Conservation (phyloP, 2,888 invertebrate species). For the Noctua pronuba region DNA sequence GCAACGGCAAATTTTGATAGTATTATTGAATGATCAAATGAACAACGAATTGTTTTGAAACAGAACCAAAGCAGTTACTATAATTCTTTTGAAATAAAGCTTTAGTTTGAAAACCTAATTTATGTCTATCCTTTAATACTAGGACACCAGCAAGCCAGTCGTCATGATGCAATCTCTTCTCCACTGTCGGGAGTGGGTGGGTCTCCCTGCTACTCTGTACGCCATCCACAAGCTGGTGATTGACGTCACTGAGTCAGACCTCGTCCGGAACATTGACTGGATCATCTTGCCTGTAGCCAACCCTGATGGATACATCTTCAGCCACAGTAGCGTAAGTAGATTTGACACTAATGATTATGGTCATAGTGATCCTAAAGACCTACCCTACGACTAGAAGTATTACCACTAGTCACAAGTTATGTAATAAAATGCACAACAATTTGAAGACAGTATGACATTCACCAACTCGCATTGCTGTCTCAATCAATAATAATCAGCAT, state of each 20-base stretch:
- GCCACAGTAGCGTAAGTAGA: conserved; percentile 84
- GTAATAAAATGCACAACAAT: neutral
- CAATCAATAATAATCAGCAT: neutral
- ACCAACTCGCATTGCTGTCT: neutral
- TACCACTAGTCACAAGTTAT: neutral
- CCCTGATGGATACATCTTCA: conserved; percentile 93
- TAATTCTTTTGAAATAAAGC: neutral
- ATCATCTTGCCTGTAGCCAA: conserved; percentile 92
- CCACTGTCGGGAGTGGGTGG: conserved; percentile 93
- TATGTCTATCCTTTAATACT: conserved; percentile 9
- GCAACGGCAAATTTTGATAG: neutral
- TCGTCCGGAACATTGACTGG: conserved; percentile 92
- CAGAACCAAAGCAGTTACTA: neutral
- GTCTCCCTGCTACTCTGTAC: conserved; percentile 91
- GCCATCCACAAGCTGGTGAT: conserved; percentile 92
- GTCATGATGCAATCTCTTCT: conserved; percentile 91
- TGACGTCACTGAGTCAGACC: conserved; percentile 87
- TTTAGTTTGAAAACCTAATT: neutral
- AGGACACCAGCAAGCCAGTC: conserved; percentile 87
- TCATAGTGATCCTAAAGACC: no score
- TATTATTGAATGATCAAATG: neutral
- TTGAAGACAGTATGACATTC: neutral
- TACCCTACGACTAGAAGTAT: neutral
- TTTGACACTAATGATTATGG: neutral
- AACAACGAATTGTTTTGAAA: neutral